Evolutionary conservation across 2,797 vertebrate species (phyloP).

Genomic region (Florisuga fusca): DNA sequence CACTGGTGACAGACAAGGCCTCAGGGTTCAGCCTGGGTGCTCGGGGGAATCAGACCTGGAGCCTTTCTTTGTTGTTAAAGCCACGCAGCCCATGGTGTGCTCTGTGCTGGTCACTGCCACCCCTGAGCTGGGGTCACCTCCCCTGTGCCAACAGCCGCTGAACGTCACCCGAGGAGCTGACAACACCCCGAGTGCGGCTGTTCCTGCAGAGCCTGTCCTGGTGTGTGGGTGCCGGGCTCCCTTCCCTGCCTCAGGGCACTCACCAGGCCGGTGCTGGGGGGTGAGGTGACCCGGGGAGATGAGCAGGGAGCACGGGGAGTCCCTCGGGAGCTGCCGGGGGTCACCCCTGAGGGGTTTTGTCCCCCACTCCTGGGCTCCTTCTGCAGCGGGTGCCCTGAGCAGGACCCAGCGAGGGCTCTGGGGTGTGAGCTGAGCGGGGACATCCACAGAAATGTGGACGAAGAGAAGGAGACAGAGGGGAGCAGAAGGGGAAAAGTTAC

Average conservation of each 20-base stretch:
- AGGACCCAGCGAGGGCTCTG: neutral
- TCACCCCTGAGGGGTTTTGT: no score
- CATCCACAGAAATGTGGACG: neutral
- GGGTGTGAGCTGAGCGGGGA: neutral
- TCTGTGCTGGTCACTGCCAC: neutral
- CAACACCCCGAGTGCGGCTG: neutral
- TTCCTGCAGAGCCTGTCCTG: neutral
- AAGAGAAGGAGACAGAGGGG: constrained; percentile 12
- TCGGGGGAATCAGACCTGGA: neutral
- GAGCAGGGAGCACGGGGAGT: no score
- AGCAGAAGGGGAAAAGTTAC: constrained; percentile 12
- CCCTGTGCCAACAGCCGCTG: neutral
- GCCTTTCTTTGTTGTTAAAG: neutral
- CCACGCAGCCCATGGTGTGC: fast-evolving
- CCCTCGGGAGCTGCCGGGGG: no score
- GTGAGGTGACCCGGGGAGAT: no score
- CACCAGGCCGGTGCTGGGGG: no score
- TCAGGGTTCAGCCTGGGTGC: neutral
- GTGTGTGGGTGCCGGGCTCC: neutral
- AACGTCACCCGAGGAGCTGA: neutral
- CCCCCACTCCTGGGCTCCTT: neutral
- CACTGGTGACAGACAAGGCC: neutral
- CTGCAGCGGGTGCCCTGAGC: neutral
- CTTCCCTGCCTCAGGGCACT: no score
- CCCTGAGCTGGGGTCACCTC: neutral